phyloP scores from a whole-genome alignment of 2,888 invertebrate species.

The Scaptomyza parva region DNA sequence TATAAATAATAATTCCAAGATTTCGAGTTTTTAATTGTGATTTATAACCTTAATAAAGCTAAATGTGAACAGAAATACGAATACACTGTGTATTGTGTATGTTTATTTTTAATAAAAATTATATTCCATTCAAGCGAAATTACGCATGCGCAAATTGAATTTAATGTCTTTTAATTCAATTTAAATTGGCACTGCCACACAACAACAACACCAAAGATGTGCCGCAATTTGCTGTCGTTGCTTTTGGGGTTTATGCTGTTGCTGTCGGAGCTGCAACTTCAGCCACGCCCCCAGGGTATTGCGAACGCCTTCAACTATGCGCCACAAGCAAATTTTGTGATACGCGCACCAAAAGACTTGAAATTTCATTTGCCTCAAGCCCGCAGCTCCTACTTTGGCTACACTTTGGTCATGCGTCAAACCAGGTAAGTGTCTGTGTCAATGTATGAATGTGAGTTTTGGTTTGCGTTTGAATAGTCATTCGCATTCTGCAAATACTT shows the following conservation, averaged over 20 bases:
- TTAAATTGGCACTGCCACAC: slow-evolving; percentile 20
- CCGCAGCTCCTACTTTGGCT: slow-evolving; percentile 84
- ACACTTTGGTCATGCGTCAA: slow-evolving; percentile 76
- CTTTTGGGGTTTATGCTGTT: background rate
- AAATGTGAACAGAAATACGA: slow-evolving; percentile 1
- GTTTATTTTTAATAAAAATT: slow-evolving; percentile 37
- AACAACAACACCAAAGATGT: slow-evolving; percentile 33
- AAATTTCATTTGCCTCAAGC: slow-evolving; percentile 70
- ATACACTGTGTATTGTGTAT: background rate
- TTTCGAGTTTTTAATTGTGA: slow-evolving; percentile 63
- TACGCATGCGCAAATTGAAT: slow-evolving; percentile 56
- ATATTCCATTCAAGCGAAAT: slow-evolving; percentile 55
- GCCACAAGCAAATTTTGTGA: slow-evolving; percentile 78
- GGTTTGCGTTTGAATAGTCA: background rate
- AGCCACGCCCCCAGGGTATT: slow-evolving; percentile 10
- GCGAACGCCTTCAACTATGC: slow-evolving; percentile 79
- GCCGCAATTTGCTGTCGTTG: background rate
- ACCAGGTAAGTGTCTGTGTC: slow-evolving; percentile 74
- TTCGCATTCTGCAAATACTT: slow-evolving; percentile 46
- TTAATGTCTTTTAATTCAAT: too few species aligned
- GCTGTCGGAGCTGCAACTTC: slow-evolving; percentile 13
- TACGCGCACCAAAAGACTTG: slow-evolving; percentile 70
- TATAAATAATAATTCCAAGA: slow-evolving; percentile 40
- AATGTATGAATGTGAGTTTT: background rate
- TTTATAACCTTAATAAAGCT: slow-evolving; percentile 59